Conservation (phyloP, 2,888 invertebrate genomes). For the Dermolepida albohirtum region DNA sequence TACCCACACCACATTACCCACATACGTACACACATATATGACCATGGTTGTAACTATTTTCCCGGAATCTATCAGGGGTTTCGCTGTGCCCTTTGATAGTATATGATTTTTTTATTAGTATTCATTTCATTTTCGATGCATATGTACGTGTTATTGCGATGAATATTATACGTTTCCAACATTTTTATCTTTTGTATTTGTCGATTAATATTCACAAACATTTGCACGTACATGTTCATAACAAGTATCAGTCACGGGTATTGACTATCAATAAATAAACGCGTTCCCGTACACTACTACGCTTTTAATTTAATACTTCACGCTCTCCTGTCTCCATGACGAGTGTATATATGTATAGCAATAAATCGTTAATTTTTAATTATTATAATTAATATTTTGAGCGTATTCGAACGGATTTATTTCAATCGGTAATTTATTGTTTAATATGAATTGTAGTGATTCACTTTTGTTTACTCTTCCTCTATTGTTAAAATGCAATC, state of each 20-base stretch:
- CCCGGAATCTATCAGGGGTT: too few species aligned
- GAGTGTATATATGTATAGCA: background rate
- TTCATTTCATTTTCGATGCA: background rate
- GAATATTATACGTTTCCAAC: background rate
- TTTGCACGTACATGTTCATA: conserved; percentile 3
- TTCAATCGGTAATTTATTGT: conserved; percentile 10
- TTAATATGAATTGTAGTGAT: background rate
- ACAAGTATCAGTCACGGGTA: conserved; percentile 32
- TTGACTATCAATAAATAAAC: conserved; percentile 32
- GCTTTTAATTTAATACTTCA: conserved; percentile 36
- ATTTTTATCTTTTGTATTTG: conserved; percentile 15
- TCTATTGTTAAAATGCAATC: too few species aligned
- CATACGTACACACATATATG: too few species aligned
- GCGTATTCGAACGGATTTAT: conserved; percentile 13
- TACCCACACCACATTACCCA: too few species aligned
- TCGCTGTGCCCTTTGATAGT: too few species aligned
- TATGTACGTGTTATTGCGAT: background rate
- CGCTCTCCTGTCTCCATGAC: conserved; percentile 2
- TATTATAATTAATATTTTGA: conserved; percentile 36
- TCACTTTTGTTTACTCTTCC: too few species aligned
- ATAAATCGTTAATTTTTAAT: conserved; percentile 38
- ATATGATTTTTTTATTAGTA: too few species aligned
- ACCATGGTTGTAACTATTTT: too few species aligned
- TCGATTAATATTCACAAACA: conserved; percentile 13
- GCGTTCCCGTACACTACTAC: conserved; percentile 9